Evolutionary conservation across 2,113 vertebrate species (phyloP), one percentile per base, ranked within the genome.

Genomic region (Furnarius figulus): DNA sequence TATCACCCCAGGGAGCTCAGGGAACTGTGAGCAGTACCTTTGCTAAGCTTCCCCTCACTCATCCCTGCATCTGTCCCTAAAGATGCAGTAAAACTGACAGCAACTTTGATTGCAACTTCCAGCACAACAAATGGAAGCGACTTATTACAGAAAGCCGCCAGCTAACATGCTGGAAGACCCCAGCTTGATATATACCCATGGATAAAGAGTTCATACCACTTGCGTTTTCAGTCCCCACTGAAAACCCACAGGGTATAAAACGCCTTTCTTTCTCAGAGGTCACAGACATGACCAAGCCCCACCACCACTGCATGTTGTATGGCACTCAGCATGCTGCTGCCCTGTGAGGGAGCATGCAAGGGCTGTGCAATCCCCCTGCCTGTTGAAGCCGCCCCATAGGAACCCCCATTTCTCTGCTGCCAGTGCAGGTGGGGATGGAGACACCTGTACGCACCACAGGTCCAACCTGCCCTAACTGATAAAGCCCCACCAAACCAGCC

Each of bases 261-360:
- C 2, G 8, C 33, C 9, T 75, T 84, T 71, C 62, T 46, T 85
- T 52, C 79, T 47, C 47, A 33, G 42, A 55, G 50, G 46, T 33
- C 6, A 0, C 52, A 75, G 77, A 12, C 0, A 2, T 46, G 21
- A n/a, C 44, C 3, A 3, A n/a, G 22, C 16, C 77, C 8, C 2
- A 24, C 20, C 39, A 63, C 4, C 71, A 73, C 14, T 1, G 1
- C 25, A 31, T 0, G 1, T 2, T 3, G 1, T 2, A 68, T 23
- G 4, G 35, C 0, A 0, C 50, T 55, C 1, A 1, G 11, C 37
- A 46, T 0, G 1, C 46, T 3, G 5, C n/a, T n/a, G 8, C 18
- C 14, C 50, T n/a, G 16, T 2, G 2, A 44, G 22, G 44, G 46
- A 80, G 17, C 37, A 37, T 9, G 6, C 19, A 28, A 37, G 50